These are phyloP conservation scores for Leptatherina wallacei DNA, from an alignment of 2,797 vertebrate genomes.

Conservation along the genomic window DNA sequence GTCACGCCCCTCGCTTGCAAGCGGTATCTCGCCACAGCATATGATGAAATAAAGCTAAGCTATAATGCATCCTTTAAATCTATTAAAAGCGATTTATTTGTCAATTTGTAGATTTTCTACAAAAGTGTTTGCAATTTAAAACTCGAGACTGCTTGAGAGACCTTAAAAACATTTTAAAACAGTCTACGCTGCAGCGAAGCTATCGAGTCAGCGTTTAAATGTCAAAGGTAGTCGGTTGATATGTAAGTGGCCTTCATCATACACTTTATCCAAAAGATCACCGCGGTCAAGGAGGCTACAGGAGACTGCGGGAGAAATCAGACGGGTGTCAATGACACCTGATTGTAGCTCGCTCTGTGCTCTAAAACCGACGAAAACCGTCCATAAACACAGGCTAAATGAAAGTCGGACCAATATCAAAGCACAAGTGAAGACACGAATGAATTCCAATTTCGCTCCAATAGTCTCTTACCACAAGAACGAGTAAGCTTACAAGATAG, in stretches of 20 bases:
- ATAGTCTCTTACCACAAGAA: not conserved
- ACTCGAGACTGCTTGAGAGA: not conserved
- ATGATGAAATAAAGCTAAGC: slow-evolving; percentile 40
- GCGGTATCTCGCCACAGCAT: not conserved
- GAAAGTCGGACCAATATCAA: not conserved
- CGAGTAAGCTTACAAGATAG: not conserved
- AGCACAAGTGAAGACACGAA: not conserved
- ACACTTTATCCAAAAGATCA: slow-evolving; percentile 57
- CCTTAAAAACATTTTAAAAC: not conserved
- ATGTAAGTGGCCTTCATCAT: slow-evolving; percentile 16
- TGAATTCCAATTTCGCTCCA: not conserved
- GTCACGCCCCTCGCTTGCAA: slow-evolving; percentile 31
- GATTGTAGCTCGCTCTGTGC: not conserved
- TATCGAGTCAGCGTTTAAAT: slow-evolving; percentile 56
- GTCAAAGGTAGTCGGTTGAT: slow-evolving; percentile 70
- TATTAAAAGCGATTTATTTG: not conserved
- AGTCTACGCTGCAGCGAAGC: rapidly evolving
- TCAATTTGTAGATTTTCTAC: no score
- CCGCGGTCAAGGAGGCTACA: slow-evolving; percentile 49
- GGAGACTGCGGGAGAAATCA: slow-evolving; percentile 3
- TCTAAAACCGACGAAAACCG: not conserved
- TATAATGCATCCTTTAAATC: not conserved
- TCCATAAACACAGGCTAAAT: not conserved
- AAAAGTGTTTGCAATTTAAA: not conserved
- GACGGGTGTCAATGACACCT: slow-evolving; percentile 1